phyloP scores from a whole-genome alignment of 1,140 invertebrate species.

The Elymnias hypermnestra region DNA sequence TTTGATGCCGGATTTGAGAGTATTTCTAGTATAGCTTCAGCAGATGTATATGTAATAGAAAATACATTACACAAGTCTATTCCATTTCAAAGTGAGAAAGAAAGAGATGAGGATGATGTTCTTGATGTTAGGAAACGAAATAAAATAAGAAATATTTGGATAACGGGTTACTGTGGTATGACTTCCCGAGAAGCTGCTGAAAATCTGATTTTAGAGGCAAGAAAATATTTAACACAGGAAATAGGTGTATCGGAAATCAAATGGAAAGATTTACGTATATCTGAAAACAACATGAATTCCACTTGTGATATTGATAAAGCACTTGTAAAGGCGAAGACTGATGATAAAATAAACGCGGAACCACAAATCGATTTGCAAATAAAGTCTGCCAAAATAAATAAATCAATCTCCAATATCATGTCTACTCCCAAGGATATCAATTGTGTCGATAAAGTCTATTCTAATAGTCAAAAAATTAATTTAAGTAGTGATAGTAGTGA shows the following conservation, averaged over 20 bases:
- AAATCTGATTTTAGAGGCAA: constrained; percentile 88
- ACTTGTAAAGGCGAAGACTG: not conserved
- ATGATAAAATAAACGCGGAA: not conserved
- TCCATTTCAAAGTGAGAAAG: constrained; percentile 90
- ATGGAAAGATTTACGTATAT: constrained; percentile 59
- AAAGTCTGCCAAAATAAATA: not conserved
- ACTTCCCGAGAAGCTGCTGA: constrained; percentile 89
- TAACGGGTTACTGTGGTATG: constrained; percentile 88
- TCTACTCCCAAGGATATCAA: too few species aligned
- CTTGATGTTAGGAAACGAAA: constrained; percentile 81
- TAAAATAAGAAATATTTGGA: constrained; percentile 85
- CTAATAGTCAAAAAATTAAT: too few species aligned
- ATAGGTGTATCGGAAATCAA: constrained; percentile 79
- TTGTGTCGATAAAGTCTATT: too few species aligned
- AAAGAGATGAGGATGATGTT: constrained; percentile 82
- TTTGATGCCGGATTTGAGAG: constrained; percentile 90
- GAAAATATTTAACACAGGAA: constrained; percentile 80
- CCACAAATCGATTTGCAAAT: not conserved
- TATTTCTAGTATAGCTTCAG: constrained; percentile 86
- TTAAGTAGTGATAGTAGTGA: not conserved
- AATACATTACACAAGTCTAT: constrained; percentile 85
- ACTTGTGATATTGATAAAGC: not conserved
- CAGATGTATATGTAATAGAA: constrained; percentile 83
- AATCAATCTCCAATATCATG: too few species aligned
- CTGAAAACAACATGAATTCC: not conserved